A percentile compares a stretch with the other conserved stretches of the same genome.
These are phyloP conservation scores for Proterorhinus semilunaris DNA, from an alignment of 2,113 vertebrate species.

Conservation along the genomic window DNA sequence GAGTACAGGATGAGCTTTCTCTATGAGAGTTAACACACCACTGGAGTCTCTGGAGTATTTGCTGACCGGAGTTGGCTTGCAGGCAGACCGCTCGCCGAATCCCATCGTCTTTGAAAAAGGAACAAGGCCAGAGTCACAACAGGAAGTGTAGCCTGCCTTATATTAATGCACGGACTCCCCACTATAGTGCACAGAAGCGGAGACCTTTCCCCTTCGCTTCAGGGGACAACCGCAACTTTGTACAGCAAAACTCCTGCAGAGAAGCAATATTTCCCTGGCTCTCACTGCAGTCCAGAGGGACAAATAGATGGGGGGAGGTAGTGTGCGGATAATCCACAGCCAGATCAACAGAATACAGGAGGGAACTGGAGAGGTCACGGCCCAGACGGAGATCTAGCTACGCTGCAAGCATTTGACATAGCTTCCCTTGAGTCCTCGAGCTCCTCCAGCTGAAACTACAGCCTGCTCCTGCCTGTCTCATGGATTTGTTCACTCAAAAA, in stretches of 20 bases:
- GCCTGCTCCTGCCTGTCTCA: constrained; percentile 2
- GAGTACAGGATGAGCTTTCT: neutral
- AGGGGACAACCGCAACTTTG: neutral
- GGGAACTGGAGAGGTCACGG: neutral
- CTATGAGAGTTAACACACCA: neutral
- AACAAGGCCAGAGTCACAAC: constrained; percentile 29
- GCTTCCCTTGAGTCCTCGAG: neutral
- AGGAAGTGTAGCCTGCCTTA: constrained; percentile 45
- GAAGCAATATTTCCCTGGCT: constrained; percentile 14
- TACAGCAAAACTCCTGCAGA: constrained; percentile 11
- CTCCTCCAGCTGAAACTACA: neutral
- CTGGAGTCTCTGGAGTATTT: neutral
- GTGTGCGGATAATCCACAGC: neutral
- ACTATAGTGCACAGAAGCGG: constrained; percentile 7
- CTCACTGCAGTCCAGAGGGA: constrained; percentile 2
- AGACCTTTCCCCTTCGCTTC: constrained; percentile 10
- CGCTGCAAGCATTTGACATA: constrained; percentile 3
- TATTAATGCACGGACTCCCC: constrained; percentile 35
- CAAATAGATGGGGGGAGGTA: neutral
- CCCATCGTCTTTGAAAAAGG: constrained; percentile 19
- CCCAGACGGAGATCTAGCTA: neutral
- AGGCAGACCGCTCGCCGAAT: neutral
- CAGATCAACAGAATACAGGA: constrained; percentile 4
- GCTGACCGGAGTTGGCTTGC: neutral
- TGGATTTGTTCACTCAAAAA: constrained; percentile 2